A percentile compares a stretch with the other conserved stretches of the same genome.
Conservation (phyloP, 2,888 invertebrate species). For the Helleia helle region DNA sequence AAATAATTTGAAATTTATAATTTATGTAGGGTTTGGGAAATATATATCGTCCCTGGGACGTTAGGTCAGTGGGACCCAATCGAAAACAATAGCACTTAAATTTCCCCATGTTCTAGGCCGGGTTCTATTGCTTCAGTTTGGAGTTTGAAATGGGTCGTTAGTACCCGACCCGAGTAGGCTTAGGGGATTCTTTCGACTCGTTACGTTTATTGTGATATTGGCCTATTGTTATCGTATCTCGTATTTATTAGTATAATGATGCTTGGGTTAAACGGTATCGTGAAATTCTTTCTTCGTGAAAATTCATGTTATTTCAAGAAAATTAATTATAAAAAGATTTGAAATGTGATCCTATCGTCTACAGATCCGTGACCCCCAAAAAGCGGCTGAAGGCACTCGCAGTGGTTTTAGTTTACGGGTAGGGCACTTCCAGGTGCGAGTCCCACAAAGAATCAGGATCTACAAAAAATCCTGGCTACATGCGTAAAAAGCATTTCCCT, state of each 20-base stretch:
- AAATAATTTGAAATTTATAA: neutral
- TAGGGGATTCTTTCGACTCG: neutral
- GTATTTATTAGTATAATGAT: neutral
- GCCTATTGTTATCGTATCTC: neutral
- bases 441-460: too few relatives aligned
- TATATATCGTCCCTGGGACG: neutral
- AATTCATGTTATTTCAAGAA: neutral
- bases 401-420: too few relatives aligned
- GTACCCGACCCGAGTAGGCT: conserved; percentile 1
- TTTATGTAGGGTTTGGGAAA: neutral
- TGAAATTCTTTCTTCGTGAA: neutral
- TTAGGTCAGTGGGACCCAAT: neutral
- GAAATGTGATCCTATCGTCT: too few relatives aligned
- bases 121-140: conserved; percentile 5
- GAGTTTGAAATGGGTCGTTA: conserved; percentile 8
- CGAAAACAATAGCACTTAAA: conserved; percentile 2
- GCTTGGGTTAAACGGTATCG: neutral
- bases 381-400: too few relatives aligned
- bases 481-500: too few relatives aligned
- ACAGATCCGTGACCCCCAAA: too few relatives aligned
- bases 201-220: neutral
- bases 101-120: neutral
- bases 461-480: too few relatives aligned
- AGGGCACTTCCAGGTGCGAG: too few relatives aligned
- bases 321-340: neutral